Evolutionary conservation across 2,888 invertebrate species (phyloP).

Genomic region (Automeris io): DNA sequence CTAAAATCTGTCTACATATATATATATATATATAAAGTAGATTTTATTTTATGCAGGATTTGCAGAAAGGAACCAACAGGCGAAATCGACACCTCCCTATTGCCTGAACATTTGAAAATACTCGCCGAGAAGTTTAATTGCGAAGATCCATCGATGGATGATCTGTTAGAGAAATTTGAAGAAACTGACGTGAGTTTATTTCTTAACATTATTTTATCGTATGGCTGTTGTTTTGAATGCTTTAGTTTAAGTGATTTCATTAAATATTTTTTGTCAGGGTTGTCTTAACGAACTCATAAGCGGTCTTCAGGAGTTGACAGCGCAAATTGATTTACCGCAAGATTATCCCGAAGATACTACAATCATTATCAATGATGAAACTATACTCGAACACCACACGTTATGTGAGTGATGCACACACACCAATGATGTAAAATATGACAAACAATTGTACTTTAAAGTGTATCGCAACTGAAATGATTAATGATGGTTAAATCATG

Average conservation of each 20-base stretch:
- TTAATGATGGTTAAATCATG: no score
- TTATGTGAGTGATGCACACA: conserved; percentile 53
- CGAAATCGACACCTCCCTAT: conserved; percentile 41
- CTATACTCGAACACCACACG: conserved; percentile 58
- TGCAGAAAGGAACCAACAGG: conserved; percentile 42
- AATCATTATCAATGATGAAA: conserved; percentile 58
- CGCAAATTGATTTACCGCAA: conserved; percentile 58
- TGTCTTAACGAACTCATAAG: conserved; percentile 54
- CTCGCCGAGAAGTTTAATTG: conserved; percentile 47
- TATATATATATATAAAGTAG: no score
- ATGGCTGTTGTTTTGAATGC: not conserved
- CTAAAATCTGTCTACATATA: no score
- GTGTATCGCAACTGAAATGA: no score
- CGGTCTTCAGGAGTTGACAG: conserved; percentile 58
- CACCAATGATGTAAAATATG: no score
- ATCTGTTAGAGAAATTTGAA: conserved; percentile 44
- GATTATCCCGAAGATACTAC: conserved; percentile 58
- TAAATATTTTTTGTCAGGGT: conserved; percentile 27
- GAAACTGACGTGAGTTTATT: conserved; percentile 46
- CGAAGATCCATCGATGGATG: conserved; percentile 45
- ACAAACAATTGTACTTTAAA: no score
- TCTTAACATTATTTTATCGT: not conserved
- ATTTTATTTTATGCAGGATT: conserved; percentile 41
- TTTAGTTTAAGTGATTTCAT: not conserved
- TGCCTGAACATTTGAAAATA: conserved; percentile 53